phyloP scores from a whole-genome alignment of 53 echinoderm and acorn worm genomes.

The Crossaster papposus region DNA sequence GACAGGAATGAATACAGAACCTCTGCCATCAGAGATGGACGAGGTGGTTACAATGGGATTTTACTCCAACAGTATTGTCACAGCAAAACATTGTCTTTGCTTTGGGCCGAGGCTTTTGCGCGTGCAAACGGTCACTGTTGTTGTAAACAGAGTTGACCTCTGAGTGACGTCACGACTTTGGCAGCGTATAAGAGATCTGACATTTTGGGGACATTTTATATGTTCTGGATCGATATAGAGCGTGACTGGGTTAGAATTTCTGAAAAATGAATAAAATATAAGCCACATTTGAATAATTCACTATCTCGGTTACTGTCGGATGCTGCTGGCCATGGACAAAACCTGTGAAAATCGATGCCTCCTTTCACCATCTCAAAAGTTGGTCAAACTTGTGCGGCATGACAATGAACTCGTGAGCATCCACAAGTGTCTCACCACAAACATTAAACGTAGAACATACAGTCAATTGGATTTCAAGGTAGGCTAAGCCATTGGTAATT shows the following conservation, averaged over 20 bases:
- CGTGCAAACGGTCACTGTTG: too few species aligned
- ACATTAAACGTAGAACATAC: too few species aligned
- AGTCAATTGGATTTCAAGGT: too few species aligned
- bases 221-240: constrained; percentile 7
- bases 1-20: too few species aligned
- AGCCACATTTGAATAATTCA: constrained; percentile 39
- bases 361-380: background rate
- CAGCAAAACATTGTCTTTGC: too few species aligned
- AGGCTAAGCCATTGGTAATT: too few species aligned
- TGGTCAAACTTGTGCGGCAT: background rate
- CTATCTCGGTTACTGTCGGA: background rate
- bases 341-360: constrained; percentile 31
- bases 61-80: too few species aligned
- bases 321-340: background rate
- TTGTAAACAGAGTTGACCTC: too few species aligned
- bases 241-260: constrained; percentile 7
- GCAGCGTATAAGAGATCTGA: background rate
- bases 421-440: too few species aligned
- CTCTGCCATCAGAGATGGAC: too few species aligned
- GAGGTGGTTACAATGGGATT: too few species aligned
- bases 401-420: background rate
- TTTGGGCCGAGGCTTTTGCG: too few species aligned
- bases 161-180: background rate
- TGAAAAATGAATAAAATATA: constrained; percentile 33
- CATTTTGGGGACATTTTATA: background rate